phyloP scores from a whole-genome alignment of 1,140 invertebrate species.

The Notospermus geniculatus region DNA sequence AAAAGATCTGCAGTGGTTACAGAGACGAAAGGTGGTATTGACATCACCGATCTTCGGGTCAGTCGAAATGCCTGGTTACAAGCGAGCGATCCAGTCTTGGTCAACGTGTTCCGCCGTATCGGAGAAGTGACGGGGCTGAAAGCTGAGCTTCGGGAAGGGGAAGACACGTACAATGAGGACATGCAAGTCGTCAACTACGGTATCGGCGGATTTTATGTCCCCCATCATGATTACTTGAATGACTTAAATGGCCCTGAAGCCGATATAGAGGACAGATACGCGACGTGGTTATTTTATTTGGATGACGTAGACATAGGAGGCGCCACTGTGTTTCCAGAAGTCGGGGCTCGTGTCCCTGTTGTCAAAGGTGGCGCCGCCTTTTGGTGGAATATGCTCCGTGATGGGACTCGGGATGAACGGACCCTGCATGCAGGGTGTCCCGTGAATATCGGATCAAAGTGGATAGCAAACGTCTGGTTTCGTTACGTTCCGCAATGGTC shows the following conservation, averaged over 20 bases:
- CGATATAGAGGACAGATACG: no score
- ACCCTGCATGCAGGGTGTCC: conserved; percentile 60
- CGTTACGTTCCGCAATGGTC: conserved; percentile 15
- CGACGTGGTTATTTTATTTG: no score
- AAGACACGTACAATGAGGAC: no score
- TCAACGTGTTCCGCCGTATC: no score
- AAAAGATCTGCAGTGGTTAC: no score
- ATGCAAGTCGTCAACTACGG: conserved; percentile 5
- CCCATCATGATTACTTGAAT: background rate
- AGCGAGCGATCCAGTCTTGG: no score
- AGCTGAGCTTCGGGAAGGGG: no score
- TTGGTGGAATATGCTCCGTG: conserved; percentile 59
- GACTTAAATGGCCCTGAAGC: no score
- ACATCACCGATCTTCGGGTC: no score
- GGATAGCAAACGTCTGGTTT: conserved; percentile 42
- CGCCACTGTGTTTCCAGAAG: background rate
- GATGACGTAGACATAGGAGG: conserved; percentile 1
- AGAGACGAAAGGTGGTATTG: no score
- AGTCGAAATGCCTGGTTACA: no score
- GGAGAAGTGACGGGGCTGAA: no score
- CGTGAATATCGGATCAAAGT: conserved; percentile 59
- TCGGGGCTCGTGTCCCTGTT: background rate
- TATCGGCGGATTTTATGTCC: background rate
- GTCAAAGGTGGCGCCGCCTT: conserved; percentile 51
- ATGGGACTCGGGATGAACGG: conserved; percentile 53